Evolutionary conservation across 2,797 vertebrate genomes (phyloP).

Genomic region (Pseudochirops corinnae): DNA sequence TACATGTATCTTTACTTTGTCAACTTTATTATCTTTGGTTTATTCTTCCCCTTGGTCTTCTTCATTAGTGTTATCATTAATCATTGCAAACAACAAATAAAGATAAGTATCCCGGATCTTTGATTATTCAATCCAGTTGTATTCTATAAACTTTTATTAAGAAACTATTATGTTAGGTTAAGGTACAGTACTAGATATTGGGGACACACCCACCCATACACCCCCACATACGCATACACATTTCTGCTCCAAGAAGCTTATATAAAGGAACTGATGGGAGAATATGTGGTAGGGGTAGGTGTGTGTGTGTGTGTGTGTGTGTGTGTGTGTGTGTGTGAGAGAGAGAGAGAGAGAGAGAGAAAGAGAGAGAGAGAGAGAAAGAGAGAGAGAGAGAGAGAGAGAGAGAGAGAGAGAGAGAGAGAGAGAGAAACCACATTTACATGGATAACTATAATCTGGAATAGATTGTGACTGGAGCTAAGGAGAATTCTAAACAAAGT

Average conservation of each 20-base stretch:
- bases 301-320: neutral
- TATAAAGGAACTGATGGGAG: neutral
- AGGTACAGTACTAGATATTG: neutral
- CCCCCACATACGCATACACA: neutral
- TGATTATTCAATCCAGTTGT: neutral
- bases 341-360: too few relatives aligned
- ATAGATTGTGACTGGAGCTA: neutral
- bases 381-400: too few relatives aligned
- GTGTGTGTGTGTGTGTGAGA: too few relatives aligned
- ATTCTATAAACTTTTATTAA: neutral
- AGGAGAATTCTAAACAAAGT: neutral
- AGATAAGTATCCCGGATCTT: constrained; percentile 76
- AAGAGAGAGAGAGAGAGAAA: neutral
- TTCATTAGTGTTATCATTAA: constrained; percentile 65
- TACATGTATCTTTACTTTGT: constrained; percentile 72
- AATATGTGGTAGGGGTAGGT: neutral
- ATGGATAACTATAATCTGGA: neutral
- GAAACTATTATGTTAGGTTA: neutral
- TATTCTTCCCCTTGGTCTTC: constrained; percentile 77
- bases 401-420: too few relatives aligned
- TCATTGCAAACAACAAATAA: constrained; percentile 73
- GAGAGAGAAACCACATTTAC: neutral
- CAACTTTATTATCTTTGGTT: constrained; percentile 70
- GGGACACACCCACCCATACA: neutral
- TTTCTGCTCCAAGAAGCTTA: neutral